These are phyloP conservation scores for Euzophera pinguis DNA, from an alignment of 2,888 invertebrate species.

Conservation along the genomic window DNA sequence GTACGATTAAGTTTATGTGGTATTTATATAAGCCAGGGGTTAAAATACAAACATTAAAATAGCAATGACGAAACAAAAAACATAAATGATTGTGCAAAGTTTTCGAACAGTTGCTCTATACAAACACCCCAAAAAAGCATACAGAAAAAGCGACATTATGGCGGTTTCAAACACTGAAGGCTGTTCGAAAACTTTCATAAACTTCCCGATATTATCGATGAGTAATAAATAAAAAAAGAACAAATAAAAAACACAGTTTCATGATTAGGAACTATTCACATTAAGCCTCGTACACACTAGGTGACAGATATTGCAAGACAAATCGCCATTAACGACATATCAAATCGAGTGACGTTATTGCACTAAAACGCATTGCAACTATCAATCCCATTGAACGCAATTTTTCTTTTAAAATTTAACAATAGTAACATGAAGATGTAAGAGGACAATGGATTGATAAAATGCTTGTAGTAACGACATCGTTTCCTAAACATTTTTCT, in stretches of 20 bases:
- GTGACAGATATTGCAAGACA: neutral
- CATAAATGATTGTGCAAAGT: constrained; percentile 70
- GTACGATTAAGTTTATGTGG: neutral
- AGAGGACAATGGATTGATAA: no score
- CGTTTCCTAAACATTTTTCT: no score
- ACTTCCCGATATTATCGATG: constrained; percentile 53
- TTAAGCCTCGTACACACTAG: constrained; percentile 15
- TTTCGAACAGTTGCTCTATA: constrained; percentile 79
- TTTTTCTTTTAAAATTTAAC: no score
- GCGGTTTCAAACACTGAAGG: constrained; percentile 79
- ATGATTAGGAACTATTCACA: constrained; percentile 57
- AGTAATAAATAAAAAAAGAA: constrained; percentile 58
- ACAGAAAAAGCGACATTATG: constrained; percentile 52
- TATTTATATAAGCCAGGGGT: constrained; percentile 1
- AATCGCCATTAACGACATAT: neutral
- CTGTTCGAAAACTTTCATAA: constrained; percentile 84
- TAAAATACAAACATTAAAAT: constrained; percentile 12
- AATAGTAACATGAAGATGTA: no score
- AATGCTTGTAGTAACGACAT: no score
- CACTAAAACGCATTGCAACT: no score
- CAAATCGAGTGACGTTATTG: neutral
- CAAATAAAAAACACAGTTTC: constrained; percentile 57
- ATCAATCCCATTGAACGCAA: no score
- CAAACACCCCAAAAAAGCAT: constrained; percentile 59
- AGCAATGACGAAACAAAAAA: constrained; percentile 24